A percentile compares a stretch with the other conserved stretches of the same genome.
Evolutionary conservation across 2,888 invertebrate genomes (phyloP).

Genomic region (Lithodes maja): DNA sequence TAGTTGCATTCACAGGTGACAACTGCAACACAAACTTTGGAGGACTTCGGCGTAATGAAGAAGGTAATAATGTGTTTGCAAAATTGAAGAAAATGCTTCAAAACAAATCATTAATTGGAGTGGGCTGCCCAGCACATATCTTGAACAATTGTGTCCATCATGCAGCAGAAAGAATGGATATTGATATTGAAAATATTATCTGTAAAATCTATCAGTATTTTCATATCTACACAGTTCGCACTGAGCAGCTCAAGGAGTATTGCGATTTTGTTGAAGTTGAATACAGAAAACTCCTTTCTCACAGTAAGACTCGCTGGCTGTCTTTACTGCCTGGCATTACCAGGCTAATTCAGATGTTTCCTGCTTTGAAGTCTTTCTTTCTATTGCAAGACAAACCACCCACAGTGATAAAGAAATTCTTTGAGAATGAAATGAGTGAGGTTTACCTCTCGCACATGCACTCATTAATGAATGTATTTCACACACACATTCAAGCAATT

Average conservation of each 20-base stretch:
- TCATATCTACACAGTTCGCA: slow-evolving; percentile 73
- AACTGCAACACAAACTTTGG: slow-evolving; percentile 35
- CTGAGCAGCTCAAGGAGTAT: slow-evolving; percentile 73
- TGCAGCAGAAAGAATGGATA: slow-evolving; percentile 72
- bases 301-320: slow-evolving; percentile 72
- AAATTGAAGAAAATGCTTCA: slow-evolving; percentile 38
- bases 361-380: slow-evolving; percentile 70
- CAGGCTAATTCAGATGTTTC: slow-evolving; percentile 72
- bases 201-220: slow-evolving; percentile 74
- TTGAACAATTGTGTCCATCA: slow-evolving; percentile 73
- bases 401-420: slow-evolving; percentile 70
- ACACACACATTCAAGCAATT: slow-evolving; percentile 39
- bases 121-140: slow-evolving; percentile 73
- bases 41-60: slow-evolving; percentile 28
- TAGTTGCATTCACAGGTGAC: slow-evolving; percentile 41
- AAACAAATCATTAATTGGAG: slow-evolving; percentile 68
- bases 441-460: background rate
- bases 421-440: slow-evolving; percentile 61
- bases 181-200: slow-evolving; percentile 73
- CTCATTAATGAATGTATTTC: slow-evolving; percentile 36
- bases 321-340: slow-evolving; percentile 72
- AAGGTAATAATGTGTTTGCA: slow-evolving; percentile 40
- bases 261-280: slow-evolving; percentile 72
- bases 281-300: slow-evolving; percentile 72
- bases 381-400: slow-evolving; percentile 72